Base-by-base conservation (phyloP, 1,140 invertebrate species). In the Polypedilum vanderplanki region DNA sequence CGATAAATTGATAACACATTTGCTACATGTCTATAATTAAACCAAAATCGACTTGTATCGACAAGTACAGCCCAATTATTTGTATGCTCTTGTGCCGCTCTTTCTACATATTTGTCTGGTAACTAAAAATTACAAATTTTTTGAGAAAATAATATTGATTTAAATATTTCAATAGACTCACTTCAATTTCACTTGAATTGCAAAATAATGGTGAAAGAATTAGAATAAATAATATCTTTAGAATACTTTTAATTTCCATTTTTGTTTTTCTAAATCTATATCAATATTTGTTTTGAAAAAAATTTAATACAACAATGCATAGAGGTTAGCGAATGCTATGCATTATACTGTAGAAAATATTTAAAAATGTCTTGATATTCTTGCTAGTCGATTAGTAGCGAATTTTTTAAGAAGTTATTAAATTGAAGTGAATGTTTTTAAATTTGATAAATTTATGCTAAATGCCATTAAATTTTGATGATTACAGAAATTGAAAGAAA, bases 31-130 rank as follows among this genome's bases (percentile, higher is more conserved):
- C 98, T 88, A 83, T 99, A 99, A 83, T 99, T 99, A 79, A 99
- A 99, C 98, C 98, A 99, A 85, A 99, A 99, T 75, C 97, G 85
- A 1, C 97, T 99, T 0, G 97, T 98, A 81, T 98, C 96, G 0
- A 99, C 97, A 75, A 99, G 84, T 12, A 99, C 97, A 3, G 98
- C 98, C 98, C 98, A 99, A 83, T 99, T 99, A 81, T 99, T 99
- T 2, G 97, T 97, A 81, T 99, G 97, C n/a, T 86, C 85, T 33
- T 33, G 24, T 3, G 83, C 15, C 15, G 81, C 82, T 41, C 83
- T 85, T 81, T 84, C 81, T 3, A 77, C 76, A 79, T 85, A 85
- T 46, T 83, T 81, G 57, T 83, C 79, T 73, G 83, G 78, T 40
- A 83, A 76, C 84, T 85, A 67, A 40, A 81, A 78, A 18, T 40